These are phyloP conservation scores for Protobothrops mucrosquamatus DNA, from an alignment of 2,113 vertebrate genomes.

Conservation along the genomic window DNA sequence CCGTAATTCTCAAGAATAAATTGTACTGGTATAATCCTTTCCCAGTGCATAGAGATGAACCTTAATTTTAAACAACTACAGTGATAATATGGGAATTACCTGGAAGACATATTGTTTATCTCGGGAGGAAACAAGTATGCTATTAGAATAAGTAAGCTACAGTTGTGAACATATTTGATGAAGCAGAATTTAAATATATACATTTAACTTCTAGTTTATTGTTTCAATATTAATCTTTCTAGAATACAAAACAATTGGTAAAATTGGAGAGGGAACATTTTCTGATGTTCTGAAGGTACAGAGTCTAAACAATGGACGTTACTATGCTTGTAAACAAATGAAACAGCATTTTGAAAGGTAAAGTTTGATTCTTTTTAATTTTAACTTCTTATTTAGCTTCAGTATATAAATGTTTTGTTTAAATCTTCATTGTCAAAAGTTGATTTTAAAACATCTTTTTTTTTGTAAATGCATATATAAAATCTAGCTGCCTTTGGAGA, in stretches of 20 bases:
- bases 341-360: conserved; percentile 85
- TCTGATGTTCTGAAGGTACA: conserved; percentile 83
- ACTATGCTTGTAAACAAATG: conserved; percentile 84
- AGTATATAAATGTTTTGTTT: background rate
- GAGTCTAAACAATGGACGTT: conserved; percentile 79
- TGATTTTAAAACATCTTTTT: conserved; percentile 8
- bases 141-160: background rate
- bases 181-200: conserved; percentile 26
- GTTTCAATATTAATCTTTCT: conserved; percentile 43
- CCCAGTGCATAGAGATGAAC: background rate
- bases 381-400: background rate
- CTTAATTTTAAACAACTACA: background rate
- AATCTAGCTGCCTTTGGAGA: conserved; percentile 13
- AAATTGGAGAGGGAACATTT: conserved; percentile 88
- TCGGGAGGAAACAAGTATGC: background rate
- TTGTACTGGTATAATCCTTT: background rate
- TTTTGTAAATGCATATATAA: background rate
- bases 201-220: background rate
- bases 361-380: conserved; percentile 18
- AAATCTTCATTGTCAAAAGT: background rate
- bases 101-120: background rate
- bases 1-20: background rate
- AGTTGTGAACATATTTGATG: conserved; percentile 7
- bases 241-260: conserved; percentile 82
- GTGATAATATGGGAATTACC: background rate